Conservation (phyloP, 2,797 vertebrate species). For the Brotula barbata region DNA sequence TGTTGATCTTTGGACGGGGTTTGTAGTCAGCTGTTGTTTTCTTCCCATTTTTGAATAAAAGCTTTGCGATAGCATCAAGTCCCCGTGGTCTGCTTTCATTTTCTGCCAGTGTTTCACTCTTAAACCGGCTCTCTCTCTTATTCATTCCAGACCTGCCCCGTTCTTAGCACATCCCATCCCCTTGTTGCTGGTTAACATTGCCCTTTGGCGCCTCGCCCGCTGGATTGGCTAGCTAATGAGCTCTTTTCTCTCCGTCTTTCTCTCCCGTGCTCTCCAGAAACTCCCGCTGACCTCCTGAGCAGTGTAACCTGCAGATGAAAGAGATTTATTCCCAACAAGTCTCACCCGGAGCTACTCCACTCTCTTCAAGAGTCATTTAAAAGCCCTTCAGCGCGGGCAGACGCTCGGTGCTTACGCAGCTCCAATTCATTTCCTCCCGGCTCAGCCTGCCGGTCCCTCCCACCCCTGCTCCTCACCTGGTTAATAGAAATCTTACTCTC, state of each 20-base stretch:
- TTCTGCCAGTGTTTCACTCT: constrained; percentile 13
- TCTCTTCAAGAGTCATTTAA: constrained; percentile 54
- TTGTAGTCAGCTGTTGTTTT: constrained; percentile 44
- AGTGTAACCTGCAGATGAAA: constrained; percentile 44
- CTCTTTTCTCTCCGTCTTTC: constrained; percentile 31
- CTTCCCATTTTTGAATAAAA: constrained; percentile 67
- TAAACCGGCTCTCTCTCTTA: constrained; percentile 3
- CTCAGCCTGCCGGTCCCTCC: constrained; percentile 27
- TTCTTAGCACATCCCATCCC: not conserved
- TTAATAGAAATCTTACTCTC: constrained; percentile 54
- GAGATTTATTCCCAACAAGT: constrained; percentile 33
- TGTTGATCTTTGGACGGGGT: constrained; percentile 42
- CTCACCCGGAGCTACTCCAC: constrained; percentile 31
- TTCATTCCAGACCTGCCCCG: not conserved
- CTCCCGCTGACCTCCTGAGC: constrained; percentile 45
- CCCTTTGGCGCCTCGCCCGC: constrained; percentile 34
- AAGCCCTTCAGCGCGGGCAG: constrained; percentile 43
- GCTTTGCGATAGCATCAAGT: constrained; percentile 61
- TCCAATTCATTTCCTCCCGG: constrained; percentile 36
- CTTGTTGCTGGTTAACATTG: constrained; percentile 34
- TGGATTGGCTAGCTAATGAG: constrained; percentile 54
- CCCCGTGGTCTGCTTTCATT: constrained; percentile 20
- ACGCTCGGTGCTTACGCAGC: constrained; percentile 31
- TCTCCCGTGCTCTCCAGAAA: constrained; percentile 17
- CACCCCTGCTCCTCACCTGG: constrained; percentile 36